These are phyloP conservation scores for Silurus meridionalis DNA, from an alignment of 2,113 vertebrate species.

Conservation along the genomic window DNA sequence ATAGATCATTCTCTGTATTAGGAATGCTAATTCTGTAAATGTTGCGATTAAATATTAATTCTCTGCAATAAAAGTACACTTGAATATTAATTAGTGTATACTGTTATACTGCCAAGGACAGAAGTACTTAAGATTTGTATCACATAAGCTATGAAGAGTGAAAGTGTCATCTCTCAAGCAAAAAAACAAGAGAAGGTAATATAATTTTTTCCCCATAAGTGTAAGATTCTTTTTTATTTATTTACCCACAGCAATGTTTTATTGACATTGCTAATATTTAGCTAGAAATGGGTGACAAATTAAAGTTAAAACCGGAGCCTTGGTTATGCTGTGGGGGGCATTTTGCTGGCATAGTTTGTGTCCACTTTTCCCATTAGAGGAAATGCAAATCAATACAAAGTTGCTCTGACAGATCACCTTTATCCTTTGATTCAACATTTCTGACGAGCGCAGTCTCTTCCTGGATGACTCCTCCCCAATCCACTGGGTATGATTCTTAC, in stretches of 20 bases:
- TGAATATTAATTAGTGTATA: not conserved
- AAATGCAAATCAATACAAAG: not conserved
- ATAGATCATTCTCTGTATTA: not conserved
- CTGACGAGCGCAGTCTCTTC: not conserved
- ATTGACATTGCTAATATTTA: constrained; percentile 10
- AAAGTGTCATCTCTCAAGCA: not conserved
- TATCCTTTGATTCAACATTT: not conserved
- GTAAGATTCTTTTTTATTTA: not conserved
- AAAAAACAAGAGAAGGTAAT: not conserved
- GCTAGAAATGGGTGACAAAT: not conserved
- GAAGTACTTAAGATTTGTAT: not conserved
- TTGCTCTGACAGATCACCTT: not conserved
- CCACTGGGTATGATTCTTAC: not conserved
- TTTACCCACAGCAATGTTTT: constrained; percentile 2
- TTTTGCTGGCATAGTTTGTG: not conserved
- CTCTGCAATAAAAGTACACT: not conserved
- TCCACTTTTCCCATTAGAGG: not conserved
- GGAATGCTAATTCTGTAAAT: not conserved
- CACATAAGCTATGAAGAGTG: no score
- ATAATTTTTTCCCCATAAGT: not conserved
- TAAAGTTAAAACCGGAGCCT: not conserved
- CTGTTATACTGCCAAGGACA: not conserved
- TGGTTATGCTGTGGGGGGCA: not conserved
- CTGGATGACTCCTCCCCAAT: not conserved
- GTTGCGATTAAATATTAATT: not conserved